Base-by-base conservation (phyloP, 2,797 vertebrate species). In the Threskiornis aethiopicus region DNA sequence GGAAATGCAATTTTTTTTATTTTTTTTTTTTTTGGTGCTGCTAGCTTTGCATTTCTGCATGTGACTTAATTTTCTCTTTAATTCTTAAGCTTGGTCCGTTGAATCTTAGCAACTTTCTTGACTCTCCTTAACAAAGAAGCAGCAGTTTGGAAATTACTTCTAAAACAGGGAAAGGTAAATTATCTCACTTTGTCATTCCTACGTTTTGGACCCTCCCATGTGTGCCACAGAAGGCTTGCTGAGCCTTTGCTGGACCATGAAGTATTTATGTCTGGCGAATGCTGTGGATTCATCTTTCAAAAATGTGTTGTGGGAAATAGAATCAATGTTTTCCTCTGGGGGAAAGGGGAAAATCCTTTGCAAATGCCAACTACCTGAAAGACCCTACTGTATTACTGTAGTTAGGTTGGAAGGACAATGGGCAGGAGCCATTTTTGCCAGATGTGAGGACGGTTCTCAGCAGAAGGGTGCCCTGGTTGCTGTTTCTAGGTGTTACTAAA, bases 401-500 rank as follows among this genome's bases (percentile, higher is more conserved):
- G 3, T 54, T 51, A 20, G 20, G 6, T 54, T 81, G 39, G 22
- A 81, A 62, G 28, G 58, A 16, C 57, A 54, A 3, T 44, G 26
- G 44, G 8, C 29, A 51, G 65, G 54, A 80, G 51, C 41, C 3
- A 5, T 3, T 66, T 87, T 84, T 51, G 21, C 54, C 54, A 47
- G 62, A 11, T 41, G 25, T 9, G 11, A 85, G n/a, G 42, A 29
- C 3, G 1, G 21, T 3, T 86, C 41, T 83, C 49, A 54, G 66
- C 8, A 73, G 52, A 78, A 21, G 1, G 2, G 7, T 59, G 77
- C 39, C 55, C 33, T 2, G 2, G 33, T 49, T 88, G 64, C 59
- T 73, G 64, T 91, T 86, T 54, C 65, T 55, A 22, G n/a, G 59
- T 92, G 88, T 92, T 94, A 71, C 75, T 87, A 21, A 82, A 93